phyloP scores from a whole-genome alignment of 2,797 vertebrate species.

The Lindbergichthys nudifrons region DNA sequence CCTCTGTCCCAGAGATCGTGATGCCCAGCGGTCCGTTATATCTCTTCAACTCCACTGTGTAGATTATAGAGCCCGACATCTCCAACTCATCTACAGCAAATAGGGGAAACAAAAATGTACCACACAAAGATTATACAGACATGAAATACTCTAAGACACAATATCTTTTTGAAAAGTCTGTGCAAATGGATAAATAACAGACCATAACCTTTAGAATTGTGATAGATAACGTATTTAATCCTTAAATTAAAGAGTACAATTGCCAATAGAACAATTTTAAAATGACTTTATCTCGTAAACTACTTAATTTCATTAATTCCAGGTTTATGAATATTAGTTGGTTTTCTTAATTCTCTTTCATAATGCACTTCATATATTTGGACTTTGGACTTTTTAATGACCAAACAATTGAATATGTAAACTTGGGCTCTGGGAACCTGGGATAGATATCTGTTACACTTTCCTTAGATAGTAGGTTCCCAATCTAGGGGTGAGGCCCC shows the following conservation, averaged over 20 bases:
- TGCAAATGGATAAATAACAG: neutral
- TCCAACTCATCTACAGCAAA: conserved; percentile 91
- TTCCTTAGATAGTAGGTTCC: neutral
- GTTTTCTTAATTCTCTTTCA: neutral
- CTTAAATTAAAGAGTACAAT: neutral
- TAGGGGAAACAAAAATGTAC: neutral
- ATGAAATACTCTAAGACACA: neutral
- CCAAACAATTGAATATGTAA: neutral
- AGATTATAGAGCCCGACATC: conserved; percentile 95
- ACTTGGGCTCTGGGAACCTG: neutral
- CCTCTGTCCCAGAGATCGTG: conserved; percentile 98
- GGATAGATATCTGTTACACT: neutral
- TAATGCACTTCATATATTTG: neutral
- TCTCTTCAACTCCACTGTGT: conserved; percentile 96
- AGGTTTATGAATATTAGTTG: neutral
- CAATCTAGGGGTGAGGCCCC: neutral
- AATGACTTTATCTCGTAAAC: neutral
- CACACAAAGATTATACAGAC: neutral
- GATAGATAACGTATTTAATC: neutral
- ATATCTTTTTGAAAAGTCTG: neutral
- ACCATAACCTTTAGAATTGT: no score
- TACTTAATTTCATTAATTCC: neutral
- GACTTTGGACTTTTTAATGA: neutral
- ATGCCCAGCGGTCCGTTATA: conserved; percentile 97
- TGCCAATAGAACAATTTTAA: neutral